Evolutionary conservation across 1,140 invertebrate genomes (phyloP).

Genomic region (Octopus sinensis): DNA sequence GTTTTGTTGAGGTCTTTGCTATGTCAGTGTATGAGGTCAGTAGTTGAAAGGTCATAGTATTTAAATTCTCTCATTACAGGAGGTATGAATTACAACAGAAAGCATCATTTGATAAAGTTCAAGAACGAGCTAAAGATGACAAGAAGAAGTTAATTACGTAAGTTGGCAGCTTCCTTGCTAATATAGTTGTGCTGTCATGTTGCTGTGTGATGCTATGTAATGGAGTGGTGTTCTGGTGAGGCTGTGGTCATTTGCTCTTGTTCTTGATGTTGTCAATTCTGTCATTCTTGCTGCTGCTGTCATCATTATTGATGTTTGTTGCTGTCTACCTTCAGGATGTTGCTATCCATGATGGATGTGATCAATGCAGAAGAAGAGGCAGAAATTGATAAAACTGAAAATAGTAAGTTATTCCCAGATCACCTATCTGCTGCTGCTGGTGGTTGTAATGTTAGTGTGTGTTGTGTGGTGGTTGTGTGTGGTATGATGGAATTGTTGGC

Average conservation of each 20-base stretch:
- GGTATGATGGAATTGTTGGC: no score
- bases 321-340: background rate
- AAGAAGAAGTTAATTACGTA: slow-evolving; percentile 48
- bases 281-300: no score
- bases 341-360: slow-evolving; percentile 9
- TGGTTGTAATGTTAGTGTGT: no score
- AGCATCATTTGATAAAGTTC: slow-evolving; percentile 30
- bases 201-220: background rate
- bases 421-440: no score
- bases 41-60: no score
- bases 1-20: no score
- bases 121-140: slow-evolving; percentile 37
- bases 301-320: no score
- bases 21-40: background rate
- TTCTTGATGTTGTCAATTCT: no score
- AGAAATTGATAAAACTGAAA: slow-evolving; percentile 11
- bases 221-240: slow-evolving; percentile 17
- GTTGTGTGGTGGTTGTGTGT: no score
- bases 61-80: slow-evolving; percentile 21
- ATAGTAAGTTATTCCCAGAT: background rate
- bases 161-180: background rate
- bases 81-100: slow-evolving; percentile 39
- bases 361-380: background rate
- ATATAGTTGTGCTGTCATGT: no score
- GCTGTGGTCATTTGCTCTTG: background rate